A percentile compares a stretch with the other conserved stretches of the same genome.
Evolutionary conservation across 2,797 vertebrate species (phyloP).

Genomic region (Dryobates pubescens): DNA sequence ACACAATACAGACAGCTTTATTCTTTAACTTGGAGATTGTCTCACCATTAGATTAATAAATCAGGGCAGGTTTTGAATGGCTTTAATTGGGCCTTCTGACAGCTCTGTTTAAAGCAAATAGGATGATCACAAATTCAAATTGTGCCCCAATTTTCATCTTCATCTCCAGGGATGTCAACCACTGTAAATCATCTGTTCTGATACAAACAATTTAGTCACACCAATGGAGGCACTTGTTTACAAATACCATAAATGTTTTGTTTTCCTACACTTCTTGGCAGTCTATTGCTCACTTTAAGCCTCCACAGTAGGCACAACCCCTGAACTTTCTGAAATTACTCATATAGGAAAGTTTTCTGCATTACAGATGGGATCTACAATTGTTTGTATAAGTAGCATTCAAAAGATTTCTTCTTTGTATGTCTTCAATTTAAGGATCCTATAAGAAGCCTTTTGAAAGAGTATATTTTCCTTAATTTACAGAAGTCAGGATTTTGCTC

Average conservation of each 20-base stretch:
- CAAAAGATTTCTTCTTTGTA: background rate
- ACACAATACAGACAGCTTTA: background rate
- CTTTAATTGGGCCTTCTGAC: background rate
- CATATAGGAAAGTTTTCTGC: background rate
- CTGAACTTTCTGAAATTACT: background rate
- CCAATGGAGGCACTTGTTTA: background rate
- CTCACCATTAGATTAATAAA: background rate
- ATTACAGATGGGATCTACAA: background rate
- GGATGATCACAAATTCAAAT: background rate
- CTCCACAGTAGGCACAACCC: background rate
- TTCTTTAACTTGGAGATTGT: background rate
- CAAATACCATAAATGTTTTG: accelerated
- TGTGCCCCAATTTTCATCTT: background rate
- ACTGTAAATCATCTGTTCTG: background rate
- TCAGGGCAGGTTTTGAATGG: background rate
- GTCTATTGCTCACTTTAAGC: background rate
- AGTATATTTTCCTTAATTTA: background rate
- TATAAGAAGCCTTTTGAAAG: background rate
- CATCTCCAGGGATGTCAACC: background rate
- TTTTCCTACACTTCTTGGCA: background rate
- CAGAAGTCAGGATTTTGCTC: background rate
- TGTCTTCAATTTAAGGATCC: background rate
- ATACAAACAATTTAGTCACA: background rate
- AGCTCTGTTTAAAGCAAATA: background rate
- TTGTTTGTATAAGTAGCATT: background rate